Evolutionary conservation across 1,140 invertebrate species (phyloP).

Genomic region (Araneus ventricosus): DNA sequence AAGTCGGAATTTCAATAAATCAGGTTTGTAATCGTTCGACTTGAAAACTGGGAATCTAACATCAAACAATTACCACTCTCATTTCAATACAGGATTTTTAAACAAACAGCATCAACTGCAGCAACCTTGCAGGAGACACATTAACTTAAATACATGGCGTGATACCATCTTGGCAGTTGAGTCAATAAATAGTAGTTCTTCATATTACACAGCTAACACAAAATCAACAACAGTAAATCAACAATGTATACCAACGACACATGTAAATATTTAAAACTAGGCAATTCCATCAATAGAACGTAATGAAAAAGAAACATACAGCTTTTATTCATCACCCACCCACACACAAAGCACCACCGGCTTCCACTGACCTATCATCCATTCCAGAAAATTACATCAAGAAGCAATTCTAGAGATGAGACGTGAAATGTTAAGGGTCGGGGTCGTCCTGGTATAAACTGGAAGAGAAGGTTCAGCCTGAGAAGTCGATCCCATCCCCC

Average conservation of each 20-base stretch:
- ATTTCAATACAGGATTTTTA: no score
- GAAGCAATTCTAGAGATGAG: conserved; percentile 30
- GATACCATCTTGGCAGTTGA: no score
- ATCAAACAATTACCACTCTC: no score
- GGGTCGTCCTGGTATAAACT: neutral
- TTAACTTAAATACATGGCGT: no score
- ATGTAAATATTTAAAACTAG: neutral
- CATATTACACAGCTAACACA: neutral
- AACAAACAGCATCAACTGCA: no score
- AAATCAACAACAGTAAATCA: neutral
- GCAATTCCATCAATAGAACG: neutral
- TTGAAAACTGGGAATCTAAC: no score
- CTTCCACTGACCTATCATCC: neutral
- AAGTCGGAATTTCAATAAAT: no score
- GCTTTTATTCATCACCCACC: neutral
- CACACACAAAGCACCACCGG: neutral
- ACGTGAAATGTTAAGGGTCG: conserved; percentile 33
- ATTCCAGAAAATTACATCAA: conserved; percentile 35
- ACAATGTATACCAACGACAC: no score
- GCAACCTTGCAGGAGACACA: no score
- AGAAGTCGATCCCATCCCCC: neutral
- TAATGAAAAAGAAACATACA: neutral
- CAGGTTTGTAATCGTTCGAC: no score
- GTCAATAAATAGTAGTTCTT: no score
- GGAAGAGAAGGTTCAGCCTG: neutral